Evolutionary conservation across 2,888 invertebrate species (phyloP).

Genomic region (Tetramorium bicarinatum): DNA sequence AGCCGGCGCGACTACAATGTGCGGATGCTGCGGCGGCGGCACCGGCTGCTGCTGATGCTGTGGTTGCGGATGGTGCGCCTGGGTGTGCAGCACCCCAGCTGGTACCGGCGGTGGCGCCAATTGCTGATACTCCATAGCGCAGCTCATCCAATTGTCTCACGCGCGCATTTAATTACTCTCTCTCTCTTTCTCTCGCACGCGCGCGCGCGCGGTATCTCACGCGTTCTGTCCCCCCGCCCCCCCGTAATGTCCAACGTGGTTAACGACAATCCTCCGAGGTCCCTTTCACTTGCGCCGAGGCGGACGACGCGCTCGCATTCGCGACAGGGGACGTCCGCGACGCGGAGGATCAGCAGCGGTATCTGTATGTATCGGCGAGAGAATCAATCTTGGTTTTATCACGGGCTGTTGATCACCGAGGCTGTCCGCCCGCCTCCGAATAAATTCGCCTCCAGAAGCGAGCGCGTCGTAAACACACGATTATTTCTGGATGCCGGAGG

Average conservation of each 20-base stretch:
- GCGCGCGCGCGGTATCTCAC: background rate
- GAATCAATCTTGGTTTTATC: background rate
- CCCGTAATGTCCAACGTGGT: conserved; percentile 16
- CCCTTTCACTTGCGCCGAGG: conserved; percentile 44
- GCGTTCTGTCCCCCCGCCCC: background rate
- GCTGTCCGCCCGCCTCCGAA: conserved; percentile 33
- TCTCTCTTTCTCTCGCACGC: background rate
- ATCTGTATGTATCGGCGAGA: background rate
- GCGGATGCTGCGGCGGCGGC: conserved; percentile 82
- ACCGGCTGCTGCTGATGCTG: conserved; percentile 76
- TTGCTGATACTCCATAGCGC: conserved; percentile 87
- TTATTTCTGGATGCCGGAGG: background rate
- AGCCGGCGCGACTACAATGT: conserved; percentile 83
- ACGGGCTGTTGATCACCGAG: conserved; percentile 36
- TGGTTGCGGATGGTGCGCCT: conserved; percentile 82
- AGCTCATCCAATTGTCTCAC: conserved; percentile 80
- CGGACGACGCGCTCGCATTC: conserved; percentile 38
- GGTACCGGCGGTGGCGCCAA: conserved; percentile 87
- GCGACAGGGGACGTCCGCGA: background rate
- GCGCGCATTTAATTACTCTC: conserved; percentile 72
- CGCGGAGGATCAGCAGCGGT: background rate
- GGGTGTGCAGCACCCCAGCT: conserved; percentile 82
- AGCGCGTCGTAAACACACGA: background rate
- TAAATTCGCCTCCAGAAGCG: background rate
- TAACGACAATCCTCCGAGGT: conserved; percentile 25